Evolutionary conservation across 1,140 invertebrate genomes (phyloP).

Genomic region (Himalopsyche phryganea): DNA sequence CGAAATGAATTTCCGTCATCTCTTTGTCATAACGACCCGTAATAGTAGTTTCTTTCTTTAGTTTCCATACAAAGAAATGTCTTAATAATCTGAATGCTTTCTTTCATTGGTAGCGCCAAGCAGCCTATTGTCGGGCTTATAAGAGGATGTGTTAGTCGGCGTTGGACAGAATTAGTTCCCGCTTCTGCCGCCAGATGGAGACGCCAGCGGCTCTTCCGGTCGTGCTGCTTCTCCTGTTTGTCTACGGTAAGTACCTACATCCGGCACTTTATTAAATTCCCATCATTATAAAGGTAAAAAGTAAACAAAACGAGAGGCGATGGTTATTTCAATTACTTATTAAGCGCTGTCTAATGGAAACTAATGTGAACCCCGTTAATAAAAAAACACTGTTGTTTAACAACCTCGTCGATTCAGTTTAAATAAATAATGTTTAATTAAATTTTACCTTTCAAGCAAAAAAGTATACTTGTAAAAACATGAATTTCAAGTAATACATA

Average conservation of each 20-base stretch:
- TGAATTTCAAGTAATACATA: too few relatives aligned
- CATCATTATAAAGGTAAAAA: slow-evolving; percentile 5
- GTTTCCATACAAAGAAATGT: background rate
- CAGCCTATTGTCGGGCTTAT: slow-evolving; percentile 8
- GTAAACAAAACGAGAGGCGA: slow-evolving; percentile 5
- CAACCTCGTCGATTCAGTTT: too few relatives aligned
- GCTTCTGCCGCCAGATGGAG: slow-evolving; percentile 29
- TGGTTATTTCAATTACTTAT: slow-evolving; percentile 15
- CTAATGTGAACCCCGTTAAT: too few relatives aligned
- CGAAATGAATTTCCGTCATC: too few relatives aligned
- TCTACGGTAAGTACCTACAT: slow-evolving; percentile 30
- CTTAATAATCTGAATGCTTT: slow-evolving; percentile 16
- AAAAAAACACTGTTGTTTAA: too few relatives aligned
- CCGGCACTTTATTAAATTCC: slow-evolving; percentile 29
- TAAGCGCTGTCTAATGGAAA: background rate
- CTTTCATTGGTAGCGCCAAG: slow-evolving; percentile 7
- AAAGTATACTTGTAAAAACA: too few relatives aligned
- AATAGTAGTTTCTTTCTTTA: too few relatives aligned
- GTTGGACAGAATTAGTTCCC: slow-evolving; percentile 23
- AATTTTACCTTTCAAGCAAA: too few relatives aligned
- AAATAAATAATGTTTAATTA: too few relatives aligned
- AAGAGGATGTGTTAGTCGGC: slow-evolving; percentile 18
- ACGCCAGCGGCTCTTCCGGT: slow-evolving; percentile 24
- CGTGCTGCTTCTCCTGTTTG: slow-evolving; percentile 26
- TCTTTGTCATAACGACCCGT: too few relatives aligned